Evolutionary conservation across 2,888 invertebrate species (phyloP), one percentile per base, ranked within the genome.

Genomic region (Itoplectis maculator): DNA sequence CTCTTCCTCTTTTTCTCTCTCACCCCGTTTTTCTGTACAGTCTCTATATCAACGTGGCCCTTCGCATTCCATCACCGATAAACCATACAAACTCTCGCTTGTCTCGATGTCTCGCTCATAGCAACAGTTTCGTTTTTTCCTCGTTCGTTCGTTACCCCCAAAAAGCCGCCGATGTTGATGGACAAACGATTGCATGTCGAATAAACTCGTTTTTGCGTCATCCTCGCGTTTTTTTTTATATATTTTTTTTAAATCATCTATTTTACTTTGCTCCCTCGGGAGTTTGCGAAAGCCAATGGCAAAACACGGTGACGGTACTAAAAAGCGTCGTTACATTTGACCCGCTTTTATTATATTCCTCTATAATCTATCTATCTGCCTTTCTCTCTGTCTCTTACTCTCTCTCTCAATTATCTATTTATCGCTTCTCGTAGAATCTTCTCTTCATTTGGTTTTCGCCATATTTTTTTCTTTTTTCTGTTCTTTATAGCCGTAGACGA

Each of bases 401-500:
- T 37, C 51, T 29, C 20, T 37, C 54, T 56, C 15, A 7, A 51
- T n/a, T 80, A 63, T 42, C 56, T 20, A 72, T 81, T 69, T 56
- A 56, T 61, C 65, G 75, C 65, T 80, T 86, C 73, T 79, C 81
- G 74, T 72, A 69, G 47, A 70, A 81, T 69, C 72, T 79, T 80
- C 82, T 80, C 83, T 81, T 85, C 80, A 75, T 88, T 87, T 86
- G 82, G 87, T 87, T 88, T 80, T 73, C 81, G 77, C 77, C 77
- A 83, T 79, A 63, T 88, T 87, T 89, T 88, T 86, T 86, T 88
- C 88, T 91, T 91, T 88, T 92, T 92, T 92, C 92, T 92, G 91
- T 92, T 92, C 88, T 90, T 92, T 92, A 83, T 83, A 92, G 92
- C 92, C 88, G 89, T 91, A 91, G 90, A 91, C 88, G 90, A 90